Conservation (phyloP, 2,797 vertebrate species). For the Pseudochirops corinnae region DNA sequence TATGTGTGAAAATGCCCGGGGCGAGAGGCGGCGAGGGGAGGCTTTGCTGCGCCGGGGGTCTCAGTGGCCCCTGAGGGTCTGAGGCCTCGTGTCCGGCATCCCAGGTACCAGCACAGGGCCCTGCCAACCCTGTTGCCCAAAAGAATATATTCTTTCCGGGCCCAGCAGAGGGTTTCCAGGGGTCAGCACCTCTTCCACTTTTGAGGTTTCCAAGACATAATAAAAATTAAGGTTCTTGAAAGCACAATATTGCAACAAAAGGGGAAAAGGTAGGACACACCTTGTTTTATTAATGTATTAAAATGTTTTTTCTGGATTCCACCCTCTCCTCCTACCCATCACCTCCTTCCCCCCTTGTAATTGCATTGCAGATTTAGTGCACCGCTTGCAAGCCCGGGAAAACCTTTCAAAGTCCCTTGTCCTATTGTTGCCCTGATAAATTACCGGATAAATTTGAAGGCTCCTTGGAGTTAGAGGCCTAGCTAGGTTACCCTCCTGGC, state of each 20-base stretch:
- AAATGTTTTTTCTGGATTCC: background rate
- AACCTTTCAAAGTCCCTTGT: background rate
- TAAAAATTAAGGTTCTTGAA: background rate
- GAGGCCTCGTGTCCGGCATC: background rate
- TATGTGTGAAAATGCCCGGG: background rate
- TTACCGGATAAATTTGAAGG: background rate
- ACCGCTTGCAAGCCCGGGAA: background rate
- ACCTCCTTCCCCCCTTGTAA: background rate
- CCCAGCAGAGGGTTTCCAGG: fast-evolving
- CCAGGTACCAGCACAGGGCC: background rate
- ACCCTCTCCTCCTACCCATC: background rate
- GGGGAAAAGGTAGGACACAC: background rate
- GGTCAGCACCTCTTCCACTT: fast-evolving
- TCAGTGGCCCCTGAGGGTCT: background rate
- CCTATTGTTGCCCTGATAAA: background rate
- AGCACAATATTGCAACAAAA: background rate
- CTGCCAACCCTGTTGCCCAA: background rate
- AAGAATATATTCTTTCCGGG: background rate
- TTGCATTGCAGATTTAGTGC: background rate
- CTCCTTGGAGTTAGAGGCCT: background rate
- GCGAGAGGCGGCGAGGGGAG: background rate
- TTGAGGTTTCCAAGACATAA: fast-evolving
- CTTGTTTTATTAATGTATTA: background rate
- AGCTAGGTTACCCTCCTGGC: background rate
- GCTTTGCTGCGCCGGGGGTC: background rate